These are phyloP conservation scores for Rhinopomastus cyanomelas DNA, from an alignment of 2,113 vertebrate genomes.

Conservation along the genomic window DNA sequence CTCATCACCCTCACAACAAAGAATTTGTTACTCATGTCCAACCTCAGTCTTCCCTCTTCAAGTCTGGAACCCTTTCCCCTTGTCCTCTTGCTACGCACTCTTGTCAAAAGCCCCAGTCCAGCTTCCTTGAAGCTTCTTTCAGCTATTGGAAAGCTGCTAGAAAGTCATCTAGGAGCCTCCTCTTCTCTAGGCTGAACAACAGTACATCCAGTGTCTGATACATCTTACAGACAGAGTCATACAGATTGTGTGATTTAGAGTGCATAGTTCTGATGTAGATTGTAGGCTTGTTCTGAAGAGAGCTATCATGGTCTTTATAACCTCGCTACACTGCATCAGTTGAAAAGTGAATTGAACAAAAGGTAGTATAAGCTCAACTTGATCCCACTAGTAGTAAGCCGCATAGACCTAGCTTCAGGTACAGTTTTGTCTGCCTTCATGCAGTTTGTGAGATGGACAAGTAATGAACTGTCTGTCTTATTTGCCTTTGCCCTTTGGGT, in stretches of 20 bases:
- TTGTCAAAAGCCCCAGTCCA: too few species aligned
- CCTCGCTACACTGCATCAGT: background rate
- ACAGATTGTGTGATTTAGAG: background rate
- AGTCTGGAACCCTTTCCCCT: too few species aligned
- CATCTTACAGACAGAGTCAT: background rate
- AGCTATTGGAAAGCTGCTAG: too few species aligned
- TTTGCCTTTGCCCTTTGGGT: constrained; percentile 44
- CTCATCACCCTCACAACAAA: too few species aligned
- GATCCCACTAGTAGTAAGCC: background rate
- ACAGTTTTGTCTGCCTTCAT: background rate
- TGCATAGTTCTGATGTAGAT: background rate
- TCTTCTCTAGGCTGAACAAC: background rate
- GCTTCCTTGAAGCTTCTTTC: too few species aligned
- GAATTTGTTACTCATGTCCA: too few species aligned
- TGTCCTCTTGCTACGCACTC: too few species aligned
- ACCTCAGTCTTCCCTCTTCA: too few species aligned
- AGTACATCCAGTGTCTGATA: background rate
- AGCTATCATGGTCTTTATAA: background rate
- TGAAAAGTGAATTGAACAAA: constrained; percentile 2
- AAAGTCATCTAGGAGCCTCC: too few species aligned
- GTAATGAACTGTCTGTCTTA: background rate
- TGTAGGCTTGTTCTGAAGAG: background rate
- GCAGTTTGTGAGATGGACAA: background rate
- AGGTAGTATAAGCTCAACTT: background rate
- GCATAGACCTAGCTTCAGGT: background rate